Conservation (phyloP, 1,140 invertebrate species). For the Drosophila punjabiensis region DNA sequence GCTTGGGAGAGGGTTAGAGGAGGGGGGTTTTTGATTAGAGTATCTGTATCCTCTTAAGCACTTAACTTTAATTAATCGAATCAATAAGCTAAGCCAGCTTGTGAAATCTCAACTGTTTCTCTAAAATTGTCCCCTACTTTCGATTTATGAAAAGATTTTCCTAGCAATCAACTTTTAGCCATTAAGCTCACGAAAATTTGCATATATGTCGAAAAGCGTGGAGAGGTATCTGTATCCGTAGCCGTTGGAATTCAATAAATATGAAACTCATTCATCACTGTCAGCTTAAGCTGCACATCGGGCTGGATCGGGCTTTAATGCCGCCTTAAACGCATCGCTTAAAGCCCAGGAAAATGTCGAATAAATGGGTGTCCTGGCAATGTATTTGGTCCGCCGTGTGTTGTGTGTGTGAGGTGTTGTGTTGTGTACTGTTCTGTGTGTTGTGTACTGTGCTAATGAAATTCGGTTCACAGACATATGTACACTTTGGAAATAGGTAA, state of each 20-base stretch:
- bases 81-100: neutral
- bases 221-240: slow-evolving; percentile 21
- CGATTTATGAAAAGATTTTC: slow-evolving; percentile 51
- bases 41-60: neutral
- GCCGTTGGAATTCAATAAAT: slow-evolving; percentile 65
- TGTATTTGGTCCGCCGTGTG: neutral
- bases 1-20: neutral
- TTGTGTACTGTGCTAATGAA: slow-evolving; percentile 36
- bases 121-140: slow-evolving; percentile 12
- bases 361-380: neutral
- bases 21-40: neutral
- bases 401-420: neutral
- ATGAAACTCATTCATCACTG: slow-evolving; percentile 76
- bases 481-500: neutral
- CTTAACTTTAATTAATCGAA: slow-evolving; percentile 1
- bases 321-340: slow-evolving; percentile 45
- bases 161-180: slow-evolving; percentile 22
- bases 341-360: slow-evolving; percentile 42
- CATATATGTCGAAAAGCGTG: slow-evolving; percentile 16
- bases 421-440: neutral
- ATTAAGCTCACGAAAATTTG: slow-evolving; percentile 39
- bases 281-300: slow-evolving; percentile 56
- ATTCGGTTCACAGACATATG: slow-evolving; percentile 8
- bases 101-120: slow-evolving; percentile 1
- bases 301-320: slow-evolving; percentile 48